These are phyloP conservation scores for Colinus virginianus DNA, from an alignment of 2,113 vertebrate species.

Conservation along the genomic window DNA sequence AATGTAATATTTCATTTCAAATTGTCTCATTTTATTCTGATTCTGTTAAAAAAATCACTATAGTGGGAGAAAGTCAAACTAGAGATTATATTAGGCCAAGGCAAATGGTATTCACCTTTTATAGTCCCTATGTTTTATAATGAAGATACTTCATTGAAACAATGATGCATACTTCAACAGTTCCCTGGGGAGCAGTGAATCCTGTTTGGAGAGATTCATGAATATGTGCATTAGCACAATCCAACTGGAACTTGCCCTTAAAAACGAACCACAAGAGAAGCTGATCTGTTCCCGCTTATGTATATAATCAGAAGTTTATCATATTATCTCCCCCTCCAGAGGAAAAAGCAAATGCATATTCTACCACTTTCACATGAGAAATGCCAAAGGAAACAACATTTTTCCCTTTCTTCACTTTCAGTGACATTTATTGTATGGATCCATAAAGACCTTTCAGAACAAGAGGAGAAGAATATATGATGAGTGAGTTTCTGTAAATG, in stretches of 20 bases:
- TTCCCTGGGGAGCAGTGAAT: conserved; percentile 84
- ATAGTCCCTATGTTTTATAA: conserved; percentile 84
- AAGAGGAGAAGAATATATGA: not conserved
- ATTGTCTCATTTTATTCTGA: conserved; percentile 61
- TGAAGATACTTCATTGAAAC: conserved; percentile 88
- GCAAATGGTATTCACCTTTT: conserved; percentile 84
- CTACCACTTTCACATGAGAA: conserved; percentile 55
- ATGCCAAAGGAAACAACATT: conserved; percentile 70
- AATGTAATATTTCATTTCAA: conserved; percentile 48
- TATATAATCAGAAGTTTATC: conserved; percentile 85
- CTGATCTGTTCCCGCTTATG: conserved; percentile 82
- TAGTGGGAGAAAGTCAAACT: conserved; percentile 69
- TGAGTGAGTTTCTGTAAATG: conserved; percentile 40
- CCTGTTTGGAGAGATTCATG: conserved; percentile 88
- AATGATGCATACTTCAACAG: conserved; percentile 86
- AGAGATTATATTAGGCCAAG: conserved; percentile 74
- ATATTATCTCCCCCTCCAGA: conserved; percentile 76
- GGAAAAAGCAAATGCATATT: conserved; percentile 72
- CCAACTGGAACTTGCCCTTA: conserved; percentile 83
- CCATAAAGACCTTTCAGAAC: conserved; percentile 38
- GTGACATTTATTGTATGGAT: conserved; percentile 30
- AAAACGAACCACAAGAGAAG: conserved; percentile 80
- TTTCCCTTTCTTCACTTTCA: not conserved
- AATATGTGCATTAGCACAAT: conserved; percentile 86
- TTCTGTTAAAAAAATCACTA: conserved; percentile 58